Evolutionary conservation across 2,888 invertebrate species (phyloP), one percentile per base, ranked within the genome.

Genomic region (Pollenia labialis): DNA sequence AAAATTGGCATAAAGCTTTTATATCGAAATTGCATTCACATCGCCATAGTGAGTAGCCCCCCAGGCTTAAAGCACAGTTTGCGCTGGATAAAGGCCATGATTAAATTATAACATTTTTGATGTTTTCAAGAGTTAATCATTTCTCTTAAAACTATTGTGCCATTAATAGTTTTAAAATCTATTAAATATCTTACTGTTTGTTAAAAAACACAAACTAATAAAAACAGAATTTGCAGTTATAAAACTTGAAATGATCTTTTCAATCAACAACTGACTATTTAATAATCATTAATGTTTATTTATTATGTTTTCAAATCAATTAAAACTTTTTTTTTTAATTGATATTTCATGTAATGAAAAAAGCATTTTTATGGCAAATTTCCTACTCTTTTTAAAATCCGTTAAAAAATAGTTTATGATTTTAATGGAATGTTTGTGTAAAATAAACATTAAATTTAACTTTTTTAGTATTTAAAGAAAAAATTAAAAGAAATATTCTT

Each of bases 381-480:
- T 71, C n/a, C 42, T 56, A 18, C 40, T 9, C 6, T 68, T 18
- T 44, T 56, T 6, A 16, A 40, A 14, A 42, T 44, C 16, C 42
- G n/a, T 18, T 18, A 42, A 69, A n/a, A 69, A 8, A 69, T 54
- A 9, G 18, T 71, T 69, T 71, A 71, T 44, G 71, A 56, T 71
- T 56, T 71, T 71, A 71, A 71, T 71, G 71, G 71, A 14, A 9
- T 56, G 44, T 71, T 71, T 18, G 9, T 71, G 71, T 71, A 54
- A 69, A 40, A 10, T 40, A 16, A 40, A 42, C 2, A 69, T 16
- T 54, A 11, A 4, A 50, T 16, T 9, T 2, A 16, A 8, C 14
- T 4, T 9, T 46, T 54, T 44, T 14, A 32, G 44, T 18, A 18
- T 18, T 18, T 4, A 10, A 9, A 71, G 10, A 14, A 50, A 18